Percentiles rank a stretch among this genome's conserved stretches.
phyloP scores from a whole-genome alignment of 92 coral and sea anemone genomes.

The Phenganax subtilis region DNA sequence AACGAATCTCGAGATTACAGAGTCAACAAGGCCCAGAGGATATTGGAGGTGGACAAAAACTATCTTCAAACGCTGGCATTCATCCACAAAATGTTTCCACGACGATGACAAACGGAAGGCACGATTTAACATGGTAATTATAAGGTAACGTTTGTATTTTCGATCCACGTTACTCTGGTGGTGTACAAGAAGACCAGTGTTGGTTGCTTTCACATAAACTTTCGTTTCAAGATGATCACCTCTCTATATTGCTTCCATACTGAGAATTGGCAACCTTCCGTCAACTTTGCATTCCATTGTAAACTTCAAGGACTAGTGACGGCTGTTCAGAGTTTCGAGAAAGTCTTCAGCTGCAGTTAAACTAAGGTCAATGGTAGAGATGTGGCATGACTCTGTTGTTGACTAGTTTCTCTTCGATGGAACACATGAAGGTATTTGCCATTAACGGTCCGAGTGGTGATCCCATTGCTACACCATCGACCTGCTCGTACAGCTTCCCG shows the following conservation, averaged over 20 bases:
- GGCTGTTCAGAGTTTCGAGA: conserved; percentile 42
- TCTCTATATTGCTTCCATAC: conserved; percentile 30
- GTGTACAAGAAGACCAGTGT: conserved; percentile 47
- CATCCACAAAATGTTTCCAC: conserved; percentile 10
- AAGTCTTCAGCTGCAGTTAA: conserved; percentile 16
- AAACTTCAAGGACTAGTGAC: conserved; percentile 40
- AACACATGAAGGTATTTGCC: no score
- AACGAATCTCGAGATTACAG: no score
- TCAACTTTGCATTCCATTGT: conserved; percentile 43
- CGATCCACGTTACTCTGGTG: conserved; percentile 44
- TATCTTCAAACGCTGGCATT: background rate
- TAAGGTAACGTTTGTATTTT: conserved; percentile 33
- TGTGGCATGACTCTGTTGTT: background rate
- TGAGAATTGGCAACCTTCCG: conserved; percentile 37
- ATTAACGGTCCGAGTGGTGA: no score
- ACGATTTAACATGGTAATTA: conserved; percentile 51
- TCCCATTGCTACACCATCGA: conserved; percentile 3
- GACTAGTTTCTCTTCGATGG: no score
- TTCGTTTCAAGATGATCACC: conserved; percentile 38
- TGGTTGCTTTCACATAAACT: conserved; percentile 48
- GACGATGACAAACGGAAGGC: conserved; percentile 46
- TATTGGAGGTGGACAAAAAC: background rate
- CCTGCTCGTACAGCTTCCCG: conserved; percentile 13
- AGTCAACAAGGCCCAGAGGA: no score
- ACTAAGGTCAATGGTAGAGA: conserved; percentile 6